Conservation (phyloP, 92 coral and sea anemone genomes). For the Parazoanthus atlanticus region DNA sequence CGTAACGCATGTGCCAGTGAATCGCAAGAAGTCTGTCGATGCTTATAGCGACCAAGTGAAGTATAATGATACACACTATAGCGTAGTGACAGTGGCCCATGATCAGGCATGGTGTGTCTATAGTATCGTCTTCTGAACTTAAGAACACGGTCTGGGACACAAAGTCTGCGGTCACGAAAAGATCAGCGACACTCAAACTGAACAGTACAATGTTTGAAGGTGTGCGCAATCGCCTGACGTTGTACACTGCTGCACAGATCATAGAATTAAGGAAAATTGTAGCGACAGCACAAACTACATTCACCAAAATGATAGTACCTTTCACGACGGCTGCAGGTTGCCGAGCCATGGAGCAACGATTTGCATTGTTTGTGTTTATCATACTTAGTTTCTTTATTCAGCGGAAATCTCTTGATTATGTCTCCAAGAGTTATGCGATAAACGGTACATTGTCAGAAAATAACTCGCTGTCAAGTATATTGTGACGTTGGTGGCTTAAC, state of each 20-base stretch:
- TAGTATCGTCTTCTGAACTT: neutral
- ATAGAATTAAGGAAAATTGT: neutral
- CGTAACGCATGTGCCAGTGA: slow-evolving; percentile 40
- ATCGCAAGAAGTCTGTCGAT: slow-evolving; percentile 28
- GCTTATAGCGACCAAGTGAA: slow-evolving; percentile 24
- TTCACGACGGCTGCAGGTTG: no score
- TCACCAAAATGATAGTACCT: neutral
- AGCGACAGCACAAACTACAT: neutral
- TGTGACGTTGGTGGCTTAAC: no score
- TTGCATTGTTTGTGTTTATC: no score
- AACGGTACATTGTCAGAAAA: no score
- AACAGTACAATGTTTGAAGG: slow-evolving; percentile 7
- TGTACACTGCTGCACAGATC: slow-evolving; percentile 25
- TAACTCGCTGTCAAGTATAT: no score
- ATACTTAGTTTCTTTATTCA: no score
- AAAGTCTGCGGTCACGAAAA: slow-evolving; percentile 7
- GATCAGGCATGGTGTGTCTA: neutral
- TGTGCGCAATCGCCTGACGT: neutral
- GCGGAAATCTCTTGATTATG: no score
- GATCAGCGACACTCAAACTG: slow-evolving; percentile 24
- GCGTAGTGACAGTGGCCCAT: slow-evolving; percentile 2
- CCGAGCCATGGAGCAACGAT: no score
- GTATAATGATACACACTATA: neutral
- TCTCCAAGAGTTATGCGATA: no score
- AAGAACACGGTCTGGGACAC: slow-evolving; percentile 1